Evolutionary conservation across 2,888 invertebrate species (phyloP), one percentile per base, ranked within the genome.

Genomic region (Cerceris ruficornis): DNA sequence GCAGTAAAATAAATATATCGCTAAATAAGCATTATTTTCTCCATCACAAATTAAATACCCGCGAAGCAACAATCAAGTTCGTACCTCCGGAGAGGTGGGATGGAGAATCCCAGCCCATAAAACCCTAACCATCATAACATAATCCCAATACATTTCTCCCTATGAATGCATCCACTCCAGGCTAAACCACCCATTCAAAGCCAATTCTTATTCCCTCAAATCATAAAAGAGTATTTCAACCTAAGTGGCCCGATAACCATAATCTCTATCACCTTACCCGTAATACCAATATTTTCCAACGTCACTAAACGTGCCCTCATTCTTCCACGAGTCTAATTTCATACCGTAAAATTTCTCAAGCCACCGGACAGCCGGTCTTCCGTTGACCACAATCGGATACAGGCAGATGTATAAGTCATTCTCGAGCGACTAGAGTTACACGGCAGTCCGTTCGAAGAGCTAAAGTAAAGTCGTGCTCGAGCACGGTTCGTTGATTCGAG

Each of bases 401-500:
- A 68, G n/a, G 28, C 57, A 59, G 57, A 66, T 60, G 69, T 72
- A 73, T 82, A 78, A 78, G 70, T 80, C 82, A 75, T 85, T 81
- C 52, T 49, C 69, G 49, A 73, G 43, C 65, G 73, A 72, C 61
- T 75, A 69, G 75, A 77, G 78, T 77, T 74, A 75, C 81, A 75
- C 50, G 43, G 49, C 14, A 17, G 49, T 15, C 15, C 7, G 67
- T n/a, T 65, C 67, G 54, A 61, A 58, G 54, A 69, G 62, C 71
- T 28, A 49, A 59, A 75, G 79, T 52, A 75, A 74, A 77, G 70
- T 76, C 73, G 58, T 75, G 68, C 55, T 64, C 43, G 50, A 46
- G 49, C 68, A 82, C 75, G 82, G 75, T 74, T 80, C 77, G 84
- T 81, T 84, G 84, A 62, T 59, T 81, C 76, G 46, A 43, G 17